Base-by-base conservation (phyloP, 2,113 vertebrate species). In the Vulpes vulpes region DNA sequence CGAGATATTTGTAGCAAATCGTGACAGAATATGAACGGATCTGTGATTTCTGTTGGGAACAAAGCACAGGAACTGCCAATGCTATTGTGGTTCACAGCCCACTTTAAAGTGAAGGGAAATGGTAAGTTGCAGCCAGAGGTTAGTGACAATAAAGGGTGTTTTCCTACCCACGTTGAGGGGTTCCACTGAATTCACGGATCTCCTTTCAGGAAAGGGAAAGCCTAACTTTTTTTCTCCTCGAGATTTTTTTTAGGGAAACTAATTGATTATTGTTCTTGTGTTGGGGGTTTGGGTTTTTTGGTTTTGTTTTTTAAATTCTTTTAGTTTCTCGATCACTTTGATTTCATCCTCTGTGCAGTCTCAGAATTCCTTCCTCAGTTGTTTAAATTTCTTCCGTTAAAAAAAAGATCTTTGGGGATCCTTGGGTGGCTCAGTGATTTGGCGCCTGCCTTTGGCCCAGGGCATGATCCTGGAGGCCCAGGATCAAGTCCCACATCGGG, bases 241-340 rank as follows among this genome's bases (percentile, higher is more conserved):
- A 53, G 51, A 27, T 74, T 53, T 95, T 43, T 43, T 84, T 91
- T 35, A 23, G 60, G 85, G 79, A 94, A 95, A 92, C 25, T 15
- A n/a, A 62, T 76, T 82, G 69, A 81, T 64, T 62, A 7, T 49
- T 27, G 11, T 55, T 67, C 62, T 87, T 92, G 19, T 30, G 55
- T 8, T 15, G 55, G 55, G 55, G 55, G 43, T 43, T 43, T 43
- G 43, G 43, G 43, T 32, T 60, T 16, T 27, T 11, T 27, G 55
- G 17, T 30, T 22, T 12, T 71, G 2, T 15, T 53, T 51, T 91
- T 81, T 11, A 3, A 43, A 3, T 91, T 94, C 32, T 65, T 90
- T 89, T 14, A 76, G 80, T 74, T 89, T 93, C 73, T 17, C 3
- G 15, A 2, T n/a, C 35, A 22, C 5, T 83, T 69, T 89, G 25